phyloP scores from a whole-genome alignment of 2,797 vertebrate genomes.

The Enteromius paludinosus region DNA sequence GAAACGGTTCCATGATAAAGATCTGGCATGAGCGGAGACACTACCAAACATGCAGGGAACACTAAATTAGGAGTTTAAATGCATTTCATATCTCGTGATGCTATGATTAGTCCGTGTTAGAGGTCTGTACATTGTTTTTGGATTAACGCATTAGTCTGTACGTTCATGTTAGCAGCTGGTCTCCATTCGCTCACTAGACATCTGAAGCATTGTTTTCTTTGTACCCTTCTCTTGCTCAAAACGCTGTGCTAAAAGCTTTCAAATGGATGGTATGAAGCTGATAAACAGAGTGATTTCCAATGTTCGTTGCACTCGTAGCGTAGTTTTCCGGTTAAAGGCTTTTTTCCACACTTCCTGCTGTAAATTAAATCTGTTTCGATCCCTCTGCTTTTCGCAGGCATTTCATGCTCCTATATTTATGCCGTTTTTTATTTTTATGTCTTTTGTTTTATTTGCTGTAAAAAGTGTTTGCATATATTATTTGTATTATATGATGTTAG shows the following conservation, averaged over 20 bases:
- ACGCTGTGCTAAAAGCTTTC: conserved; percentile 50
- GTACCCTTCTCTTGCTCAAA: conserved; percentile 28
- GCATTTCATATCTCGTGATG: conserved; percentile 15
- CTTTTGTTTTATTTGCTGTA: conserved; percentile 91
- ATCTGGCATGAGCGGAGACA: conserved; percentile 3
- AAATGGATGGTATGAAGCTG: conserved; percentile 32
- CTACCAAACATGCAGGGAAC: conserved; percentile 27
- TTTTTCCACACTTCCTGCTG: conserved; percentile 54
- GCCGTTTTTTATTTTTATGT: conserved; percentile 69
- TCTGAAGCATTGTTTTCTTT: background rate
- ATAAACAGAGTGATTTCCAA: conserved; percentile 23
- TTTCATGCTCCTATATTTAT: conserved; percentile 42
- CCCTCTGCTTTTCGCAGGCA: conserved; percentile 29
- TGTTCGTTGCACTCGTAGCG: conserved; percentile 43
- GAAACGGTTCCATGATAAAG: background rate
- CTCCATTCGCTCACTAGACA: background rate
- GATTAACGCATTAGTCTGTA: conserved; percentile 27
- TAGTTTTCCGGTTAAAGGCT: conserved; percentile 42
- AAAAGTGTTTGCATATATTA: conserved; percentile 98
- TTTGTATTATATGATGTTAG: conserved; percentile 99
- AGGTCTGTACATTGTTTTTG: conserved; percentile 18
- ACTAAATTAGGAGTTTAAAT: conserved; percentile 11
- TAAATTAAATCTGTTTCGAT: conserved; percentile 62
- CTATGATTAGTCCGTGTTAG: conserved; percentile 14
- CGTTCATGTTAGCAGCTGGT: conserved; percentile 17